A percentile compares a stretch with the other conserved stretches of the same genome.
These are phyloP conservation scores for Tetramorium simillimum DNA, from an alignment of 1,140 invertebrate species.

Conservation along the genomic window DNA sequence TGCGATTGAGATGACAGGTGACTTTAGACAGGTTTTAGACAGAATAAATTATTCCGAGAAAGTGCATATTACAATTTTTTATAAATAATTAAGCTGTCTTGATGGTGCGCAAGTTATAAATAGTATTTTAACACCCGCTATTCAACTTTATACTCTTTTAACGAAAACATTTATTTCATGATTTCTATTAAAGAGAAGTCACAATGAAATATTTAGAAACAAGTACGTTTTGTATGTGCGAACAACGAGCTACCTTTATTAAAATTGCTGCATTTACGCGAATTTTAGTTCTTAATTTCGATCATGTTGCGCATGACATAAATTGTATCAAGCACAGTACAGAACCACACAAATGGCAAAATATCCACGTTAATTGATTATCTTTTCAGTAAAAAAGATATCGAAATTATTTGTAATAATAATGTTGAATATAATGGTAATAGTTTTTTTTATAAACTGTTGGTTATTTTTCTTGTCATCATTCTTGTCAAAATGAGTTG, in stretches of 20 bases:
- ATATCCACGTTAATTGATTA: neutral
- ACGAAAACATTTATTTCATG: neutral
- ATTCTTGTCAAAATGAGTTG: neutral
- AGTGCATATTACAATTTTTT: constrained; percentile 8
- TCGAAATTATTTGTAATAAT: neutral
- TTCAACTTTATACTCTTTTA: neutral
- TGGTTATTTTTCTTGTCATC: neutral
- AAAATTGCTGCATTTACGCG: neutral
- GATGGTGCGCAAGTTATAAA: neutral
- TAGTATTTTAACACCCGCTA: neutral
- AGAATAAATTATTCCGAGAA: neutral
- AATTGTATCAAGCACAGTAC: neutral
- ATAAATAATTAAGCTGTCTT: neutral
- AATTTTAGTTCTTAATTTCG: neutral
- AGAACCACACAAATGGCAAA: neutral
- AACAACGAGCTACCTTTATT: neutral
- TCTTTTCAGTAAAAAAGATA: neutral
- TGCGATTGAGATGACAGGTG: constrained; percentile 11
- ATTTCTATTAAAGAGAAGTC: neutral
- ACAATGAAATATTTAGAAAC: neutral
- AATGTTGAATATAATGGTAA: neutral
- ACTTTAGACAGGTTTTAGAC: neutral
- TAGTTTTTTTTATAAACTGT: neutral
- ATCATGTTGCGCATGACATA: neutral
- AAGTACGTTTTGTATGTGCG: neutral